Conservation (phyloP, 2,797 vertebrate genomes). For the Pogonophryne albipinna region DNA sequence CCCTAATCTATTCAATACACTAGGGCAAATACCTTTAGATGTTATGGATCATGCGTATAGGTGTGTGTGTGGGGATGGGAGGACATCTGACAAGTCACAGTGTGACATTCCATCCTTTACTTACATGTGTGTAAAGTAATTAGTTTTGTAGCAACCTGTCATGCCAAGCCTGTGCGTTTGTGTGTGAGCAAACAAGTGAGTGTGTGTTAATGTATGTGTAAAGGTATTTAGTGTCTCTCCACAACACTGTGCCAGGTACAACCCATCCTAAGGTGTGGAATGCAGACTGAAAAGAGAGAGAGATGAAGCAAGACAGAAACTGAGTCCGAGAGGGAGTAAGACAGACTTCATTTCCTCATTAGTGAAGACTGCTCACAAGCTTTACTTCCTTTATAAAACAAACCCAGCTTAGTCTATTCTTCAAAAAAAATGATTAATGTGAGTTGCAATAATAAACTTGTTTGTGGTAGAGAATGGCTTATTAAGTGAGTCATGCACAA, state of each 20-base stretch:
- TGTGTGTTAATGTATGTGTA: conserved; percentile 10
- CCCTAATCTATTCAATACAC: not conserved
- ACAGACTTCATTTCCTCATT: not conserved
- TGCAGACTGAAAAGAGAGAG: conserved; percentile 24
- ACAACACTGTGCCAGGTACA: conserved; percentile 55
- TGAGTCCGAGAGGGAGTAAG: not conserved
- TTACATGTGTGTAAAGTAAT: conserved; percentile 6
- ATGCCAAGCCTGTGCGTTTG: conserved; percentile 12
- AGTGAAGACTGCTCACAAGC: not conserved
- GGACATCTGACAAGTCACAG: not conserved
- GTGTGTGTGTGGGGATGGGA: no score
- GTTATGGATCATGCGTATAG: not conserved
- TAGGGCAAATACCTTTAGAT: conserved; percentile 1
- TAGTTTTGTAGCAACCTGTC: conserved; percentile 26
- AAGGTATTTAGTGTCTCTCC: conserved; percentile 45
- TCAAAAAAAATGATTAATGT: not conserved
- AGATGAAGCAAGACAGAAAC: conserved; percentile 2
- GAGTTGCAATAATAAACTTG: conserved; percentile 2
- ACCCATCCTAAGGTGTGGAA: conserved; percentile 57
- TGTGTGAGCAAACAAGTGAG: not conserved
- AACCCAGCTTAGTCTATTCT: not conserved
- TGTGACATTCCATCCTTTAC: not conserved
- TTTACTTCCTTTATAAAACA: not conserved
- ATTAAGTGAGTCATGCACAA: conserved; percentile 38
- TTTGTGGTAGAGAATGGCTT: not conserved